A percentile compares a stretch with the other conserved stretches of the same genome.
Conservation (phyloP, 2,888 invertebrate genomes). For the Sesia bembeciformis region DNA sequence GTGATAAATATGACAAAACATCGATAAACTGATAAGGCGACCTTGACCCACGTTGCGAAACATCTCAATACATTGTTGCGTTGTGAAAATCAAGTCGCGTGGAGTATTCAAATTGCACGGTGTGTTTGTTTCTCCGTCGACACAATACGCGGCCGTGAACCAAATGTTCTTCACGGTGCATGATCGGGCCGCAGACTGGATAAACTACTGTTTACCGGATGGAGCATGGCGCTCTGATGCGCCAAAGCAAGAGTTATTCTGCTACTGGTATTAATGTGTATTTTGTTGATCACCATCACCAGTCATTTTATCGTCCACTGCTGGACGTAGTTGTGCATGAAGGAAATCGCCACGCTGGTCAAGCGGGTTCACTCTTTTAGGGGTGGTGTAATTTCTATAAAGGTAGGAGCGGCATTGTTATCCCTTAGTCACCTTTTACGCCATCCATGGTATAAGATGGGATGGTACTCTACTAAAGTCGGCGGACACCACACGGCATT, state of each 20-base stretch:
- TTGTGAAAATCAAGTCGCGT: constrained; percentile 30
- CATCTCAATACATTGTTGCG: constrained; percentile 8
- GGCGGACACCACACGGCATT: too few species aligned
- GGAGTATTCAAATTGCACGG: constrained; percentile 21
- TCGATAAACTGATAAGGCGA: background rate
- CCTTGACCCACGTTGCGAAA: constrained; percentile 17
- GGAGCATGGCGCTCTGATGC: background rate
- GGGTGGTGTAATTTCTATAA: too few species aligned
- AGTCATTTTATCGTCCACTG: too few species aligned
- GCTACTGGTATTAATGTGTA: background rate
- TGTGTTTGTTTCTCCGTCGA: constrained; percentile 9
- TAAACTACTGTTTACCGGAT: background rate
- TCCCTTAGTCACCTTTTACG: too few species aligned
- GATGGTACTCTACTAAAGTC: too few species aligned
- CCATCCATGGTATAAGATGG: too few species aligned
- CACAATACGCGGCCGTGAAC: constrained; percentile 45
- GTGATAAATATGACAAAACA: too few species aligned
- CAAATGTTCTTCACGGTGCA: constrained; percentile 55
- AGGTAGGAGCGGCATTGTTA: too few species aligned
- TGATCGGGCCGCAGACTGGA: constrained; percentile 14
- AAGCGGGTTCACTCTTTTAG: too few species aligned
- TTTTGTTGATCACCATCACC: too few species aligned
- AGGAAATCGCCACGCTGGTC: too few species aligned
- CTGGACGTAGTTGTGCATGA: too few species aligned
- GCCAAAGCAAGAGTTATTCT: background rate